Conservation (phyloP, 1,140 invertebrate genomes). For the Bombus polaris region DNA sequence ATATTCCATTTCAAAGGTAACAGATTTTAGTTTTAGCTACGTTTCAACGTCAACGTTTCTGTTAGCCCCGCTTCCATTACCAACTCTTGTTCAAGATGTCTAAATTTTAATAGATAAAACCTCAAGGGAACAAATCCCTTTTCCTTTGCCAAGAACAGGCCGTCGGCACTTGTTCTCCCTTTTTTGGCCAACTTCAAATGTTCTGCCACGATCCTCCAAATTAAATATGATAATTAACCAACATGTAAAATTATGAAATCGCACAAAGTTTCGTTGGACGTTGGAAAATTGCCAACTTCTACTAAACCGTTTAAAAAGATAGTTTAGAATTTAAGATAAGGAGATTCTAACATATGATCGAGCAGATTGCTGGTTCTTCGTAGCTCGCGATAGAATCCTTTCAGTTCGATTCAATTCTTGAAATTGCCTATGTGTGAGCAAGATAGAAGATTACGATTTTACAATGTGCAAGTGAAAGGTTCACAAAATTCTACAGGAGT, state of each 20-base stretch:
- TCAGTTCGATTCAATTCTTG: too few relatives aligned
- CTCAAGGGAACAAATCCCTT: background rate
- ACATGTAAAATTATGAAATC: background rate
- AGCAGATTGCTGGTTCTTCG: background rate
- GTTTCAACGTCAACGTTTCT: conserved; percentile 16
- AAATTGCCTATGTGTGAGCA: too few relatives aligned
- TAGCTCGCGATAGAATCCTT: too few relatives aligned
- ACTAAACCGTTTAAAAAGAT: background rate
- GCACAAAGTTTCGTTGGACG: background rate
- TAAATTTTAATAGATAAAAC: conserved; percentile 7
- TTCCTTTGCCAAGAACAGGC: background rate
- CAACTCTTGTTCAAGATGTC: background rate
- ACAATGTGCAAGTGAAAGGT: too few relatives aligned
- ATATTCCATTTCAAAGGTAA: conserved; percentile 32
- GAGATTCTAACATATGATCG: background rate
- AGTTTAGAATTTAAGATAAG: background rate
- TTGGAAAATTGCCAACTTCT: background rate
- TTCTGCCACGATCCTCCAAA: background rate
- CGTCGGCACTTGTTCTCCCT: background rate
- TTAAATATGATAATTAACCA: background rate
- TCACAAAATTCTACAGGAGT: too few relatives aligned
- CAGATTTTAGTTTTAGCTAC: conserved; percentile 1
- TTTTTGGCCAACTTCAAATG: background rate
- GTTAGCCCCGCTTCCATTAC: background rate
- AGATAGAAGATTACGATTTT: too few relatives aligned